Evolutionary conservation across 1,140 invertebrate species (phyloP).

Genomic region (Aphaenogaster ashmeadi): DNA sequence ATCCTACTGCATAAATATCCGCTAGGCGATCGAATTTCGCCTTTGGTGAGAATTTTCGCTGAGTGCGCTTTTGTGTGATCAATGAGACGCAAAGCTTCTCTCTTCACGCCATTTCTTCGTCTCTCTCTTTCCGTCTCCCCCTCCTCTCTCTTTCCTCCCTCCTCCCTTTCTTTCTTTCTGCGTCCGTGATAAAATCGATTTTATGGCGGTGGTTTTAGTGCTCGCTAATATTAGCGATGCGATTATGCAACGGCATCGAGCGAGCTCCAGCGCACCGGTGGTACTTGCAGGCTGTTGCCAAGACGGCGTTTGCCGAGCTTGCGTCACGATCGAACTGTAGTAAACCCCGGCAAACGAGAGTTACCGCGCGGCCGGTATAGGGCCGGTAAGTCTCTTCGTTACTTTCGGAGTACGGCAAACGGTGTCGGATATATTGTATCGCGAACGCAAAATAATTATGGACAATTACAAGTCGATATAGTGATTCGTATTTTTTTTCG

Average conservation of each 20-base stretch:
- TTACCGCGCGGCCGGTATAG: background rate
- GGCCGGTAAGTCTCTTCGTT: slow-evolving; percentile 32
- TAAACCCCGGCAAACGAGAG: slow-evolving; percentile 23
- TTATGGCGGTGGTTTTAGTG: slow-evolving; percentile 50
- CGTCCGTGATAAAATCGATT: slow-evolving; percentile 56
- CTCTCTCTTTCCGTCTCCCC: background rate
- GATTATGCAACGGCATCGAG: slow-evolving; percentile 65
- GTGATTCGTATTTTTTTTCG: slow-evolving; percentile 5
- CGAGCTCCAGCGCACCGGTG: slow-evolving; percentile 20
- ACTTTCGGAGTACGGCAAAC: slow-evolving; percentile 6
- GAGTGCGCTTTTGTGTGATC: slow-evolving; percentile 42
- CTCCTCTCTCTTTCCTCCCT: too few relatives aligned
- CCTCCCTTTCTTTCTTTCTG: background rate
- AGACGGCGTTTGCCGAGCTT: slow-evolving; percentile 45
- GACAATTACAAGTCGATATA: background rate
- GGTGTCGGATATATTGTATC: background rate
- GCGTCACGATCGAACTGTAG: slow-evolving; percentile 49
- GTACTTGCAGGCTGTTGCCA: slow-evolving; percentile 59
- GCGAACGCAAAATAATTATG: slow-evolving; percentile 17
- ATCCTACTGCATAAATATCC: slow-evolving; percentile 13
- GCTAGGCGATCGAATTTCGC: slow-evolving; percentile 18
- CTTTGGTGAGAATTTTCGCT: slow-evolving; percentile 27
- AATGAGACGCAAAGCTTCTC: slow-evolving; percentile 37
- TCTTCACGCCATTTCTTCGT: background rate
- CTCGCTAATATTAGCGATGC: slow-evolving; percentile 67